Evolutionary conservation across 2,888 invertebrate genomes (phyloP).

Genomic region (Phengaris arion): DNA sequence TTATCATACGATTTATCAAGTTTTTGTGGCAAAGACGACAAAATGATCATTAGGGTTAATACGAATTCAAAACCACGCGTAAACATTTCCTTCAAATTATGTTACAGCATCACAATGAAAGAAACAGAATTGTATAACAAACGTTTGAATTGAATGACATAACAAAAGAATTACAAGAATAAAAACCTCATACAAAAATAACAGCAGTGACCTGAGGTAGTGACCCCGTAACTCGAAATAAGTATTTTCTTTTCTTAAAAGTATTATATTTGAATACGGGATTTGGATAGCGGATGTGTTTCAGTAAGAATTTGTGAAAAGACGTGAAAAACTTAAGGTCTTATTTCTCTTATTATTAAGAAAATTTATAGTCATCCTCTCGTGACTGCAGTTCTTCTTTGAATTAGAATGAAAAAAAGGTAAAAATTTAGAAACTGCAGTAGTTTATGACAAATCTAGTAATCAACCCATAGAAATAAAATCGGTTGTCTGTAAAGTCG

Average conservation of each 20-base stretch:
- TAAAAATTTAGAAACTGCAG: no score
- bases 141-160: conserved; percentile 10
- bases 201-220: neutral
- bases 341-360: no score
- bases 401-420: no score
- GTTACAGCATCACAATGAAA: neutral
- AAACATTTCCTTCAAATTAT: neutral
- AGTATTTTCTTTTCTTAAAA: neutral
- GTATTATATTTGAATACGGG: neutral
- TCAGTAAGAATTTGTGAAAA: neutral
- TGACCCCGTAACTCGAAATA: neutral
- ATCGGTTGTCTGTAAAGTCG: no score
- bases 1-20: no score
- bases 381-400: no score
- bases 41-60: neutral
- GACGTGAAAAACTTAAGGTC: no score
- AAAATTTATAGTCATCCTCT: no score
- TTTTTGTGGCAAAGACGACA: no score
- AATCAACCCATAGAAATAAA: no score
- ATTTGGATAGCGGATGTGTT: neutral
- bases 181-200: conserved; percentile 7
- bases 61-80: neutral
- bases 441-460: no score
- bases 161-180: conserved; percentile 13
- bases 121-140: neutral